A percentile compares a stretch with the other conserved stretches of the same genome.
These are phyloP conservation scores for Montifringilla adamsi DNA, from an alignment of 2,113 vertebrate species.

Conservation along the genomic window DNA sequence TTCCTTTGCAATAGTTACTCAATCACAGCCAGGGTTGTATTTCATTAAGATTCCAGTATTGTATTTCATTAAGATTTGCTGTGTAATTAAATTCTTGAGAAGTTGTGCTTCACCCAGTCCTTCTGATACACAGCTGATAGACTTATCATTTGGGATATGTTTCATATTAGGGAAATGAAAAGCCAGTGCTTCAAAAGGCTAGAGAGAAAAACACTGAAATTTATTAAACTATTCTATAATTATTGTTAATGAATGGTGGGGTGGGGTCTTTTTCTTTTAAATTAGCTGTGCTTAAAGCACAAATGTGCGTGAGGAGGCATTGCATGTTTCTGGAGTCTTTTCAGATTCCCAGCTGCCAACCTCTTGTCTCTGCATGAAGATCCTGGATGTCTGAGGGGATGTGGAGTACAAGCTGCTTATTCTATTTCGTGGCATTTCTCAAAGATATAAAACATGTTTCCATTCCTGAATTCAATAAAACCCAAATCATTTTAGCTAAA, in stretches of 20 bases:
- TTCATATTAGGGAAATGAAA: background rate
- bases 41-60: background rate
- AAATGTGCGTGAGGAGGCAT: background rate
- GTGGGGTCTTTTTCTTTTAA: background rate
- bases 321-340: background rate
- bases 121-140: background rate
- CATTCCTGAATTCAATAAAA: conserved; percentile 34
- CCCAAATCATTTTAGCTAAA: conserved; percentile 1
- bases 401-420: conserved; percentile 9
- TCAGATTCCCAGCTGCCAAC: background rate
- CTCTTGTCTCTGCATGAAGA: background rate
- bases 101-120: background rate
- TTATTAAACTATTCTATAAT: background rate
- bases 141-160: background rate
- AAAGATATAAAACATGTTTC: background rate
- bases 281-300: background rate
- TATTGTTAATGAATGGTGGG: background rate
- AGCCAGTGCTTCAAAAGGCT: background rate
- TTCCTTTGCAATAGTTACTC: background rate
- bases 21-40: background rate
- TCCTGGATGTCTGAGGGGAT: background rate
- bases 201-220: background rate
- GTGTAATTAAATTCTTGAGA: background rate
- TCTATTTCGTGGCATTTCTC: conserved; percentile 15
- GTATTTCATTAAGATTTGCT: background rate